These are phyloP conservation scores for Zonitis immaculata DNA, from an alignment of 2,888 invertebrate species.

Conservation along the genomic window DNA sequence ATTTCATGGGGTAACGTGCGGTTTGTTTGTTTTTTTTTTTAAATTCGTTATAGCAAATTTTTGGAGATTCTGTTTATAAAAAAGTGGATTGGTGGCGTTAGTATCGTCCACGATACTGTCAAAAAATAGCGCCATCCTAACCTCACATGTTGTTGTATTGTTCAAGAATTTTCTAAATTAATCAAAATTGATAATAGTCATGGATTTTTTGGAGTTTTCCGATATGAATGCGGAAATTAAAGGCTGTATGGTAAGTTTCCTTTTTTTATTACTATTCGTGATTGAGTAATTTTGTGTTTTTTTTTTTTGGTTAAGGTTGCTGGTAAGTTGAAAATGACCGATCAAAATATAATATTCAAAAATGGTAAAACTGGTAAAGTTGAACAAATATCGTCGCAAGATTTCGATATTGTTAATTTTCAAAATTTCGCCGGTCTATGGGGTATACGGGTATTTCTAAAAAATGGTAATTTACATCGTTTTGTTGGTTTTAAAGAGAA, in stretches of 20 bases:
- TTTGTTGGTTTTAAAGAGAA: constrained; percentile 92
- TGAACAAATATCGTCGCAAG: constrained; percentile 77
- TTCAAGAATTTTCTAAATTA: too few relatives aligned
- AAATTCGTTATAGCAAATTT: too few relatives aligned
- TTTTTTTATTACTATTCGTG: too few relatives aligned
- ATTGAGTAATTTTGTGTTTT: too few relatives aligned
- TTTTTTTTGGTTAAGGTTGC: constrained; percentile 81
- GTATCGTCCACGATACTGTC: too few relatives aligned
- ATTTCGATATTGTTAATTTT: constrained; percentile 89
- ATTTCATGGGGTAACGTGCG: not conserved
- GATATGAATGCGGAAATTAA: constrained; percentile 81
- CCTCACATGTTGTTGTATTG: too few relatives aligned
- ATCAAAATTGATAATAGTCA: constrained; percentile 33
- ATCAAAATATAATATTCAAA: constrained; percentile 86
- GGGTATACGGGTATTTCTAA: constrained; percentile 85
- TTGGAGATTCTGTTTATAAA: too few relatives aligned
- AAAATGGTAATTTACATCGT: constrained; percentile 84
- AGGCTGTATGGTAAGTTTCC: constrained; percentile 81
- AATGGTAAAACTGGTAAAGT: constrained; percentile 96
- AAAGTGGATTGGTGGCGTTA: too few relatives aligned
- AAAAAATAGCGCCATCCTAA: too few relatives aligned
- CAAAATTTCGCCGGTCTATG: constrained; percentile 86
- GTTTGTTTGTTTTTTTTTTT: too few relatives aligned
- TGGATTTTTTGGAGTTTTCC: constrained; percentile 85
- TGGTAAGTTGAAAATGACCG: constrained; percentile 88